These are phyloP conservation scores for Aricia artaxerxes DNA, from an alignment of 2,888 invertebrate species.

Conservation along the genomic window DNA sequence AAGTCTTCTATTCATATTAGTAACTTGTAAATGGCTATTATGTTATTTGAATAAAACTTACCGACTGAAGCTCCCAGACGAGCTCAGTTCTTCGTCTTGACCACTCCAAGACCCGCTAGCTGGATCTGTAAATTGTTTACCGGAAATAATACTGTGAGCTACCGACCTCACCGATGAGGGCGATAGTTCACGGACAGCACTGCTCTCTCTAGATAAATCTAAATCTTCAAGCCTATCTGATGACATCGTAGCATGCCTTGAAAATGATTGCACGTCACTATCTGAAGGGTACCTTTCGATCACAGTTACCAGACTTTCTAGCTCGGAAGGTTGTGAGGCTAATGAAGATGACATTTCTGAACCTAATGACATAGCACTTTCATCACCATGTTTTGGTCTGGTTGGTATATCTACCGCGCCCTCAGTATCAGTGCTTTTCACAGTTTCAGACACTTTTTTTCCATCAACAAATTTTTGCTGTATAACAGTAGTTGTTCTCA, in stretches of 20 bases:
- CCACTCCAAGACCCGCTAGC: conserved; percentile 80
- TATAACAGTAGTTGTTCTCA: conserved; percentile 70
- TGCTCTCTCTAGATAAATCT: conserved; percentile 68
- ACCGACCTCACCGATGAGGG: conserved; percentile 77
- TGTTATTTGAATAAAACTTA: conserved; percentile 43
- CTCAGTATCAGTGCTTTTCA: conserved; percentile 65
- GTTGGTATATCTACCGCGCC: conserved; percentile 73
- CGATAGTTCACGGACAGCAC: conserved; percentile 71
- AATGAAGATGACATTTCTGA: conserved; percentile 78
- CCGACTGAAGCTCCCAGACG: conserved; percentile 78
- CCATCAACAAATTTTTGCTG: conserved; percentile 74
- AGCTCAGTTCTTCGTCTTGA: conserved; percentile 76
- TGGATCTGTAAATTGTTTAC: conserved; percentile 80
- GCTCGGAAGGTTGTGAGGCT: conserved; percentile 74
- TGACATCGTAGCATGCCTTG: conserved; percentile 62
- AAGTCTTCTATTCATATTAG: not conserved
- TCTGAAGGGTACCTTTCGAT: conserved; percentile 67
- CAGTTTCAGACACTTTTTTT: conserved; percentile 72
- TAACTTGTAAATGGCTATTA: not conserved
- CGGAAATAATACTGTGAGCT: conserved; percentile 72
- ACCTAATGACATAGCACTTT: conserved; percentile 67
- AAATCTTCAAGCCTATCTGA: conserved; percentile 70
- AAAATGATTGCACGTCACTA: conserved; percentile 71
- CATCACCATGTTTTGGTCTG: conserved; percentile 61
- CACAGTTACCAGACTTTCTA: conserved; percentile 76